Evolutionary conservation across 2,888 invertebrate species (phyloP).

Genomic region (Linhomoeus sp.): DNA sequence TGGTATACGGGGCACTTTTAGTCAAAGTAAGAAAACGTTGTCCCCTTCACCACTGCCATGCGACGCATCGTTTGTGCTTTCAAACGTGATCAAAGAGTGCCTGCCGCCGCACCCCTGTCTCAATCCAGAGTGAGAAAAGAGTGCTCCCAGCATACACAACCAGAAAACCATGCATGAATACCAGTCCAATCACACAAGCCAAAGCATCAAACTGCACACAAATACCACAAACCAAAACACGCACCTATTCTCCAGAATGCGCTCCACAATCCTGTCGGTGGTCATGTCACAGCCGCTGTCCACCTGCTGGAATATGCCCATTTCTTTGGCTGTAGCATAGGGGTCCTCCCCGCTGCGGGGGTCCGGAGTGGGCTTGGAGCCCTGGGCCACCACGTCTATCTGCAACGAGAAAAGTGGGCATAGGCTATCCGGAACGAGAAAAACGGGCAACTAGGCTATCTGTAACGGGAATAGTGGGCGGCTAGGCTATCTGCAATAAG

Average conservation of each 20-base stretch:
- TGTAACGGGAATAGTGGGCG: no score
- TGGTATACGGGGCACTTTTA: no score
- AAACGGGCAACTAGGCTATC: no score
- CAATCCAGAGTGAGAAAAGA: neutral
- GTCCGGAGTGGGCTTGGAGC: slow-evolving; percentile 53
- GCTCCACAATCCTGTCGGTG: slow-evolving; percentile 77
- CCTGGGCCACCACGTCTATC: slow-evolving; percentile 74
- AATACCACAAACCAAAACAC: neutral
- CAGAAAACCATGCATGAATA: neutral
- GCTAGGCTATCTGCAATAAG: no score
- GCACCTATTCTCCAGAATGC: slow-evolving; percentile 70
- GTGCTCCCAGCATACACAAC: no score
- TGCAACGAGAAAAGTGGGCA: slow-evolving; percentile 14
- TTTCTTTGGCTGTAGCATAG: slow-evolving; percentile 37
- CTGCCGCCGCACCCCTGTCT: neutral
- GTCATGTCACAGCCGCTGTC: slow-evolving; percentile 75
- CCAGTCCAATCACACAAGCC: neutral
- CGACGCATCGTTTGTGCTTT: no score
- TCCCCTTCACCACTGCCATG: no score
- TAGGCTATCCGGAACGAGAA: no score
- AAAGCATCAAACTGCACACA: neutral
- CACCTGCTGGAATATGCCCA: slow-evolving; percentile 49
- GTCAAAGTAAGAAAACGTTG: no score
- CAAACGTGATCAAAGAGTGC: neutral
- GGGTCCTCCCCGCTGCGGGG: slow-evolving; percentile 49